Conservation (phyloP, 1,140 invertebrate genomes). For the Papilio helenus region DNA sequence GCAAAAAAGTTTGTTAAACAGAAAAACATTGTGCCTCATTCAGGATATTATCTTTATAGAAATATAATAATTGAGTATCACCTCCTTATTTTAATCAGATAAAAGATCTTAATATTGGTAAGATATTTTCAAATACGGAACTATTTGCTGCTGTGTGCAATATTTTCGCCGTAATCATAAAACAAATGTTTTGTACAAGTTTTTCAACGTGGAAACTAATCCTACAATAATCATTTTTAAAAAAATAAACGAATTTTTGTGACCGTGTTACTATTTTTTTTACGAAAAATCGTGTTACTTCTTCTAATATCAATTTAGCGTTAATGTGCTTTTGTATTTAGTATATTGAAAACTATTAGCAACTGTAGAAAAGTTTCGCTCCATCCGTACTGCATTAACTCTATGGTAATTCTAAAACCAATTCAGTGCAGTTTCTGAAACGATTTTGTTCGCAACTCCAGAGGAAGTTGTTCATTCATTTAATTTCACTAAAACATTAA, state of each 20-base stretch:
- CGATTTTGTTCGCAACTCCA: slow-evolving; percentile 27
- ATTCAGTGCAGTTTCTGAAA: slow-evolving; percentile 60
- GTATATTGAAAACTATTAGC: slow-evolving; percentile 14
- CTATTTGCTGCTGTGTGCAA: too few relatives aligned
- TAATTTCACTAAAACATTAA: neutral
- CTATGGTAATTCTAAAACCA: slow-evolving; percentile 50
- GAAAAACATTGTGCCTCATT: too few relatives aligned
- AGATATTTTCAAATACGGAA: too few relatives aligned
- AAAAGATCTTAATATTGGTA: too few relatives aligned
- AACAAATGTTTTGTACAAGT: neutral
- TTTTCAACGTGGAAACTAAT: neutral
- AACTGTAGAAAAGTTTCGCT: slow-evolving; percentile 9
- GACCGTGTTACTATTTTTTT: too few relatives aligned
- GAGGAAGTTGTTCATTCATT: slow-evolving; percentile 31
- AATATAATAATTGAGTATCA: neutral
- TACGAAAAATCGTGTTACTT: too few relatives aligned
- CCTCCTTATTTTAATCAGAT: too few relatives aligned
- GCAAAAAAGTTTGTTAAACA: slow-evolving; percentile 46
- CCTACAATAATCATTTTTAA: too few relatives aligned
- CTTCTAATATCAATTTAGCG: too few relatives aligned
- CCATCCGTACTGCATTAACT: slow-evolving; percentile 44
- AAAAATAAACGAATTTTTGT: neutral
- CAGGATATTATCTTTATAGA: neutral
- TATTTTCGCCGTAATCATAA: neutral
- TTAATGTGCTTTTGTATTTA: neutral